Evolutionary conservation across 2,797 vertebrate species (phyloP), one percentile per base, ranked within the genome.

Genomic region (Synanceia verrucosa): DNA sequence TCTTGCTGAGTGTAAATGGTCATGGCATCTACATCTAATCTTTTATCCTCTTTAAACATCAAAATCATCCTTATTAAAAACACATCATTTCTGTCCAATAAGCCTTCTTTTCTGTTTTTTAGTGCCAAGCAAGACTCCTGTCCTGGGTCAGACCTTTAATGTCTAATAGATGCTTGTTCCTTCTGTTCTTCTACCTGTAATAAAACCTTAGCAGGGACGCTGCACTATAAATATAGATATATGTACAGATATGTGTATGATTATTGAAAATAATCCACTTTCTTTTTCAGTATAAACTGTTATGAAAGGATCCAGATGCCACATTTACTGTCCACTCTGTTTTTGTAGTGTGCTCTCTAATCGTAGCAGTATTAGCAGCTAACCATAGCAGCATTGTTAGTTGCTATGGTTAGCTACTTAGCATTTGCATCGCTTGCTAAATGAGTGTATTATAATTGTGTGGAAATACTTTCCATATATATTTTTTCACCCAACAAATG

Each of bases 291-390:
- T 9, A 13, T 28, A 9, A 55, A 28, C 7, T 53, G 3, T 63
- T 41, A 66, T 43, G 4, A 73, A 73, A 48, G 46, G 19, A 59
- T 73, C 31, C n/a, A n/a, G n/a, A n/a, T n/a, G n/a, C n/a, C n/a
- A n/a, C n/a, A n/a, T n/a, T n/a, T n/a, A n/a, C n/a, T n/a, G n/a
- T n/a, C n/a, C n/a, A n/a, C n/a, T n/a, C n/a, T n/a, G n/a, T n/a
- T n/a, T n/a, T n/a, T n/a, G n/a, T n/a, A n/a, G n/a, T n/a, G n/a
- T n/a, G n/a, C n/a, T n/a, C n/a, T n/a, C n/a, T n/a, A n/a, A n/a
- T n/a, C n/a, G n/a, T n/a, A n/a, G 24, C 21, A 41, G 23, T 36
- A 9, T 48, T 5, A 29, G 33, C 59, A 11, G 23, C 65, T 9
- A 24, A 19, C 31, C 13, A 2, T 37, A 16, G n/a, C n/a, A n/a